Evolutionary conservation across 1,140 invertebrate genomes (phyloP).

Genomic region (Diorhabda sublineata): DNA sequence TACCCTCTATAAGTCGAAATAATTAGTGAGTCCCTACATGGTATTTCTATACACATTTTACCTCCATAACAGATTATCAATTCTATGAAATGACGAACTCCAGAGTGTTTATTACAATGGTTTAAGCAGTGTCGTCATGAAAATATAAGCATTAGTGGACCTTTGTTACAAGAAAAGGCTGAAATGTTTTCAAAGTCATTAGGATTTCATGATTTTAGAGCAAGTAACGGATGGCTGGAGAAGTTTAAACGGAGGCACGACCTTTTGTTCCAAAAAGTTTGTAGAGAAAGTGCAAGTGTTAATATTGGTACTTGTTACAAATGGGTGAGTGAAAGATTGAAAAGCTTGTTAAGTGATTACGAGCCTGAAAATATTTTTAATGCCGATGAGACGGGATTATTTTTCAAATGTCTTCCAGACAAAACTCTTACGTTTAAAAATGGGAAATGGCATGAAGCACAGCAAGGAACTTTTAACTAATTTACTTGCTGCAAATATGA

Average conservation of each 20-base stretch:
- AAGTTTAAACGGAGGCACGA: constrained; percentile 28
- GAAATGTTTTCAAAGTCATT: constrained; percentile 13
- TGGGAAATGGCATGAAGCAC: constrained; percentile 39
- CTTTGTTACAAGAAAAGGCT: constrained; percentile 27
- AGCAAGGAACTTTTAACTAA: constrained; percentile 47
- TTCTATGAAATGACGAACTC: too few species aligned
- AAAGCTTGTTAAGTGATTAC: constrained; percentile 25
- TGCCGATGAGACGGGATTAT: constrained; percentile 48
- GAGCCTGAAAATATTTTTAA: constrained; percentile 44
- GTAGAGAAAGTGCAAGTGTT: neutral
- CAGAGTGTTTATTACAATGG: neutral
- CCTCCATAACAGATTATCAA: too few species aligned
- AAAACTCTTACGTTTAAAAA: constrained; percentile 40
- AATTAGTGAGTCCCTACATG: neutral
- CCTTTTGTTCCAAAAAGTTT: constrained; percentile 24
- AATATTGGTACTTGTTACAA: too few species aligned
- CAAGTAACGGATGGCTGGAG: constrained; percentile 23
- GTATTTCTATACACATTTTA: too few species aligned
- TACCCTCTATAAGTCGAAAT: neutral
- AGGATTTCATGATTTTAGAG: constrained; percentile 17
- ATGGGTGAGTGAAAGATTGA: constrained; percentile 12
- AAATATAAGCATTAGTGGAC: constrained; percentile 22
- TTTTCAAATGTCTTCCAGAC: constrained; percentile 43
- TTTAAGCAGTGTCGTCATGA: constrained; percentile 1
- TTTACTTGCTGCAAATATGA: constrained; percentile 47